Percentiles rank a stretch among this genome's conserved stretches.
These are phyloP conservation scores for Daboia siamensis DNA, from an alignment of 2,113 vertebrate genomes.

Conservation along the genomic window DNA sequence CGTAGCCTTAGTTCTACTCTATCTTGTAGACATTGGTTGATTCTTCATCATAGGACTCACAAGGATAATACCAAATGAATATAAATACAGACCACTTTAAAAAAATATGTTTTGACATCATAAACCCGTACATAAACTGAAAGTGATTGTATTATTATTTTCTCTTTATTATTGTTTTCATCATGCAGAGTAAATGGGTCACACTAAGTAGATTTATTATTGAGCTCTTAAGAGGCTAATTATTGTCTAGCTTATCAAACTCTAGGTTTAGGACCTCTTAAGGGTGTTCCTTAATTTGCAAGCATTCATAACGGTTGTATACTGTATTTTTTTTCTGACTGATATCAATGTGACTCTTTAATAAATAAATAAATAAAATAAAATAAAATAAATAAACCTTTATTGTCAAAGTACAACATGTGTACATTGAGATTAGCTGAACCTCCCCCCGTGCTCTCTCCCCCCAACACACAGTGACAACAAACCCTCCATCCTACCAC, in stretches of 20 bases:
- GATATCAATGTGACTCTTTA: background rate
- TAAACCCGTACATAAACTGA: conserved; percentile 4
- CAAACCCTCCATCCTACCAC: too few species aligned
- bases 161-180: conserved; percentile 13
- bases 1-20: background rate
- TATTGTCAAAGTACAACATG: too few species aligned
- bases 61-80: background rate
- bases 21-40: background rate
- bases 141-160: conserved; percentile 12
- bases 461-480: too few species aligned
- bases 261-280: background rate
- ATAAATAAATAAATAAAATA: too few species aligned
- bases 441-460: too few species aligned
- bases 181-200: background rate
- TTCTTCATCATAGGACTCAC: conserved; percentile 1
- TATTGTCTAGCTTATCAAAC: background rate
- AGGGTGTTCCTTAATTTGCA: background rate
- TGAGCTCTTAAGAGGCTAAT: background rate
- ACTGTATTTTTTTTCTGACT: background rate
- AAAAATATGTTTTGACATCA: conserved; percentile 19
- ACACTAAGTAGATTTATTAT: background rate
- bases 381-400: too few species aligned
- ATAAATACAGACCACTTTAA: background rate
- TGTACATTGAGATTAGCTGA: too few species aligned
- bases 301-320: background rate